Evolutionary conservation across 2,888 invertebrate genomes (phyloP).

Genomic region (Tetrapedia diversipes): DNA sequence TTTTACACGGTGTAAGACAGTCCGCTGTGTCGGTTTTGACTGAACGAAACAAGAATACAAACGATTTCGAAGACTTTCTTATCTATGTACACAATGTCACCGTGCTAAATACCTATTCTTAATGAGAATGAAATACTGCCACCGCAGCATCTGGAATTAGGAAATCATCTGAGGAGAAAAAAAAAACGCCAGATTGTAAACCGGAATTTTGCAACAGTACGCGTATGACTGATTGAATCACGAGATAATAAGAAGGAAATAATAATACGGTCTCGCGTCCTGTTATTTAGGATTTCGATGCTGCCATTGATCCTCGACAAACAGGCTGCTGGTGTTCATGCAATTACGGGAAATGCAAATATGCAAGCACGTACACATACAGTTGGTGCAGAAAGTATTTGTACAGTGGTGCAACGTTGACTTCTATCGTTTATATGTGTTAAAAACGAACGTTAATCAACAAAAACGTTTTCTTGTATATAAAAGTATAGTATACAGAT

Average conservation of each 20-base stretch:
- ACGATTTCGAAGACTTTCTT: slow-evolving; percentile 62
- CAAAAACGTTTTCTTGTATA: too few species aligned
- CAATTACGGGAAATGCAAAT: too few species aligned
- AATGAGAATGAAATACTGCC: slow-evolving; percentile 65
- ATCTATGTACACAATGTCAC: slow-evolving; percentile 64
- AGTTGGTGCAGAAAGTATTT: too few species aligned
- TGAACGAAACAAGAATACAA: slow-evolving; percentile 54
- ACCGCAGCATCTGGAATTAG: slow-evolving; percentile 53
- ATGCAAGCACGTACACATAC: too few species aligned
- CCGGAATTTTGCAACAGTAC: slow-evolving; percentile 32
- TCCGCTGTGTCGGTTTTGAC: slow-evolving; percentile 55
- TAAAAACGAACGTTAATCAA: too few species aligned
- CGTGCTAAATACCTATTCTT: slow-evolving; percentile 59
- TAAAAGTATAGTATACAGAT: too few species aligned
- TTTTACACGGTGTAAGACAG: slow-evolving; percentile 30
- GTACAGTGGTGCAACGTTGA: too few species aligned
- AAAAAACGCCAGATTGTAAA: slow-evolving; percentile 36
- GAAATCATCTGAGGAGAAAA: slow-evolving; percentile 22
- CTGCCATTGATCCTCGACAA: too few species aligned
- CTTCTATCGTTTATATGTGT: too few species aligned
- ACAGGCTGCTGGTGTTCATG: too few species aligned
- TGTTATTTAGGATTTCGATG: too few species aligned
- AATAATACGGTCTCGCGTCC: too few species aligned
- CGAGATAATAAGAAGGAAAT: slow-evolving; percentile 11
- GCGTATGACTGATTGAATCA: slow-evolving; percentile 1